These are phyloP conservation scores for Umimayanthus kanabou DNA, from an alignment of 92 coral and sea anemone species.

Conservation along the genomic window DNA sequence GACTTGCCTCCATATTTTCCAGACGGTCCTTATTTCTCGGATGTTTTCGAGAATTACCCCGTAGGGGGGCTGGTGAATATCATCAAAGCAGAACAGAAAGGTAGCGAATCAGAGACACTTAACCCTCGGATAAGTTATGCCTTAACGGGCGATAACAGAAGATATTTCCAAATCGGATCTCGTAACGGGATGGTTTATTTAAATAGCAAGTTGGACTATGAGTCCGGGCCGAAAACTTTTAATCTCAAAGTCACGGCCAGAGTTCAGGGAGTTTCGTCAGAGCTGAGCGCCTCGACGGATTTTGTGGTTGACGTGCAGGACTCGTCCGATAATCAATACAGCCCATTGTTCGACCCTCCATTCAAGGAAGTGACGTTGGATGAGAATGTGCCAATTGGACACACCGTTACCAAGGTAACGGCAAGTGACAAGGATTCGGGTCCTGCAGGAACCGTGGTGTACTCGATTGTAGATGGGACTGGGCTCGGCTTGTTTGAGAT, in stretches of 20 bases:
- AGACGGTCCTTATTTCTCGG: constrained; percentile 61
- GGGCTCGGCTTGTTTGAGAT: constrained; percentile 74
- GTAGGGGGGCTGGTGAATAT: constrained; percentile 60
- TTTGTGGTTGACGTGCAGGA: constrained; percentile 60
- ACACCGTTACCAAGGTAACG: constrained; percentile 35
- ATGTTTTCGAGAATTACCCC: constrained; percentile 82
- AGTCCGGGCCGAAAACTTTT: constrained; percentile 12
- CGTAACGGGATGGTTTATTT: constrained; percentile 71
- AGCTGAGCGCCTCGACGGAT: constrained; percentile 33
- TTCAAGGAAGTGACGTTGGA: constrained; percentile 33
- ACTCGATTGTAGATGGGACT: constrained; percentile 70
- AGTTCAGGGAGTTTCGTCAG: constrained; percentile 47
- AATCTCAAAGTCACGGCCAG: constrained; percentile 54
- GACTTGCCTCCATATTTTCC: constrained; percentile 67
- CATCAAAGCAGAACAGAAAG: constrained; percentile 59
- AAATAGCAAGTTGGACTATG: constrained; percentile 41
- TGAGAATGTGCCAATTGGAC: constrained; percentile 41
- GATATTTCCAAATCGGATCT: constrained; percentile 50
- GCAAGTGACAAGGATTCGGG: constrained; percentile 60
- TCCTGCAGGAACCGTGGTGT: constrained; percentile 56
- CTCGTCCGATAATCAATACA: constrained; percentile 66
- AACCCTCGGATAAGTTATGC: constrained; percentile 61
- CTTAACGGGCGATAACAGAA: constrained; percentile 48
- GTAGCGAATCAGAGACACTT: constrained; percentile 56
- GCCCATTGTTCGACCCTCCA: constrained; percentile 62